Evolutionary conservation across 2,797 vertebrate genomes (phyloP).

Genomic region (Centropyge bicolor): DNA sequence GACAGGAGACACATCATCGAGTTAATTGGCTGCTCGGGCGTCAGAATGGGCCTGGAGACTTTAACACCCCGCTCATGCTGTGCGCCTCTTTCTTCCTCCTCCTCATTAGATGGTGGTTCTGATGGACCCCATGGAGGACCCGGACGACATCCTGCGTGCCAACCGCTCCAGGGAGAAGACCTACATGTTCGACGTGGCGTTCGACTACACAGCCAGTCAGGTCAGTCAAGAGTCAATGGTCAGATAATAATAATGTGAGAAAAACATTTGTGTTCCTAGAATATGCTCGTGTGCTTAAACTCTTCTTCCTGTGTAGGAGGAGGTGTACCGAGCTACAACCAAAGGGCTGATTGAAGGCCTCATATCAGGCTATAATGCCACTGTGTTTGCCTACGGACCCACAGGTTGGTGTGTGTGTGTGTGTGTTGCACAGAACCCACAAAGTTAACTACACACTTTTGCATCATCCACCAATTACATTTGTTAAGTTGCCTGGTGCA

Average conservation of each 20-base stretch:
- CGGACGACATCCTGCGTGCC: constrained; percentile 89
- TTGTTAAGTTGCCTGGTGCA: not conserved
- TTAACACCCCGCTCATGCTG: not conserved
- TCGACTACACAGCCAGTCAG: constrained; percentile 92
- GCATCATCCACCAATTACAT: constrained; percentile 13
- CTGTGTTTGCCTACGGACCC: constrained; percentile 94
- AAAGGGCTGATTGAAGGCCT: constrained; percentile 91
- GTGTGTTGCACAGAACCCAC: constrained; percentile 16
- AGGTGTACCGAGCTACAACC: constrained; percentile 92
- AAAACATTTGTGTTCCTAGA: not conserved
- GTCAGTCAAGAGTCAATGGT: constrained; percentile 39
- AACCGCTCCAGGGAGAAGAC: constrained; percentile 93
- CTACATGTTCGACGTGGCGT: constrained; percentile 92
- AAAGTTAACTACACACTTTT: constrained; percentile 5
- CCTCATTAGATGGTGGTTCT: constrained; percentile 91
- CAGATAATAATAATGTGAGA: too few species aligned
- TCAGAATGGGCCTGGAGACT: not conserved
- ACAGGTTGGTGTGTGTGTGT: constrained; percentile 85
- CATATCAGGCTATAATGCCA: constrained; percentile 94
- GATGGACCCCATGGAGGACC: constrained; percentile 93
- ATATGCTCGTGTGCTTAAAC: not conserved
- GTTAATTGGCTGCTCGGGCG: constrained; percentile 2
- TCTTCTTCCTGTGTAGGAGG: constrained; percentile 83
- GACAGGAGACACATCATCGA: constrained; percentile 16
- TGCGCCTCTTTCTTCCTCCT: not conserved